Evolutionary conservation across 2,113 vertebrate genomes (phyloP).

Genomic region (Thryonomys swinderianus): DNA sequence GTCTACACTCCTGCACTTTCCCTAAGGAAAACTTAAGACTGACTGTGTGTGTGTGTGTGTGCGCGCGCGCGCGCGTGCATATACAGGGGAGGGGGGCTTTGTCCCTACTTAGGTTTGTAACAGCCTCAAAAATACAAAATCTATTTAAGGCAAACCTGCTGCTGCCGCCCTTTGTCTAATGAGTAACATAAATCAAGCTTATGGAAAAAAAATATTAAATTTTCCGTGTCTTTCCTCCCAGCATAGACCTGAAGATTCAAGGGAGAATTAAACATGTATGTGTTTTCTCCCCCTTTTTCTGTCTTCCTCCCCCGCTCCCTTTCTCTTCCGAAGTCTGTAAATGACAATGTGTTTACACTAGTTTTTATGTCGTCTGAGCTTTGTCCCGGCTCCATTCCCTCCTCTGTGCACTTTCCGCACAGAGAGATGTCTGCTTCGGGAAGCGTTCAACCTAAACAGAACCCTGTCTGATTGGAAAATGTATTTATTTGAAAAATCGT

Average conservation of each 20-base stretch:
- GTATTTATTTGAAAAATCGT: slow-evolving; percentile 90
- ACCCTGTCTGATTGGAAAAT: slow-evolving; percentile 86
- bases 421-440: slow-evolving; percentile 85
- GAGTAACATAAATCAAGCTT: slow-evolving; percentile 82
- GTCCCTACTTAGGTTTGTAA: slow-evolving; percentile 7
- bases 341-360: slow-evolving; percentile 89
- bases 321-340: slow-evolving; percentile 80
- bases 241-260: slow-evolving; percentile 64
- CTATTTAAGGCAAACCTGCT: slow-evolving; percentile 84
- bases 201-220: slow-evolving; percentile 87
- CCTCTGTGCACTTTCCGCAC: slow-evolving; percentile 86
- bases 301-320: slow-evolving; percentile 72
- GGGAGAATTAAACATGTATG: slow-evolving; percentile 67
- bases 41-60: not conserved
- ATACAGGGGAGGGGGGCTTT: rapidly evolving
- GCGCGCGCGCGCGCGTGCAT: too few species aligned
- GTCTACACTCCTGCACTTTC: not conserved
- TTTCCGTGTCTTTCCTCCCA: slow-evolving; percentile 83
- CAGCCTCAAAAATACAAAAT: slow-evolving; percentile 68
- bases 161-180: slow-evolving; percentile 52
- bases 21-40: not conserved
- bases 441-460: slow-evolving; percentile 87
- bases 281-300: slow-evolving; percentile 73
- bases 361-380: slow-evolving; percentile 89
- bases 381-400: slow-evolving; percentile 87